Evolutionary conservation across 2,888 invertebrate species (phyloP).

Genomic region (Ernsta delagoae): DNA sequence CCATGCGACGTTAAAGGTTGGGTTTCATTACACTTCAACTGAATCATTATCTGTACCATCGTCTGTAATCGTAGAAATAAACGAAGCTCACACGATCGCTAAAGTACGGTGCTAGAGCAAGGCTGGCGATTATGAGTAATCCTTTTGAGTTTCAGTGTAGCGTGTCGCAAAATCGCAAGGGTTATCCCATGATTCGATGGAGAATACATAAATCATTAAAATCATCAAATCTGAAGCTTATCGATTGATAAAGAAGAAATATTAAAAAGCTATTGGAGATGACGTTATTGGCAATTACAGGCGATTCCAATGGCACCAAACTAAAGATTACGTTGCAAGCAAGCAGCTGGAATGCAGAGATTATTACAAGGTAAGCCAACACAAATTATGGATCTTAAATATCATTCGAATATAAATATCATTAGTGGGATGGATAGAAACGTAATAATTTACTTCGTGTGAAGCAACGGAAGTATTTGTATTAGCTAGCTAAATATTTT

Average conservation of each 20-base stretch:
- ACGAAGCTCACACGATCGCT: conserved; percentile 35
- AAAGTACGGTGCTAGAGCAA: conserved; percentile 22
- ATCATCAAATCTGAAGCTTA: conserved; percentile 50
- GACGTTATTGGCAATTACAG: conserved; percentile 43
- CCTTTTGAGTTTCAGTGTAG: conserved; percentile 26
- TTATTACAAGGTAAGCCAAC: not conserved
- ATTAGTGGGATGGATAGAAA: too few species aligned
- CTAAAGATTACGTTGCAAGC: conserved; percentile 14
- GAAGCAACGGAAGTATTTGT: too few species aligned
- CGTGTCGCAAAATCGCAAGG: conserved; percentile 21
- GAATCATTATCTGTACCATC: conserved; percentile 37
- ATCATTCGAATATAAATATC: too few species aligned
- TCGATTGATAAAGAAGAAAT: conserved; percentile 54
- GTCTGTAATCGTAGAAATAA: conserved; percentile 32
- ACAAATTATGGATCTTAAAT: too few species aligned
- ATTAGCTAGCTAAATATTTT: too few species aligned
- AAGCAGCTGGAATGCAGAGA: conserved; percentile 31
- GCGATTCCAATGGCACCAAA: conserved; percentile 41
- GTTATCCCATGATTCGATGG: too few species aligned
- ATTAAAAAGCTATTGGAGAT: conserved; percentile 44
- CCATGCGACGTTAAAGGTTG: conserved; percentile 57
- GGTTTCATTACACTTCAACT: conserved; percentile 47
- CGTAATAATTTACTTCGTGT: too few species aligned
- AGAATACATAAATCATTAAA: too few species aligned
- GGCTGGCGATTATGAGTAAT: conserved; percentile 35